Conservation (phyloP, 1,140 invertebrate genomes). For the Laodelphax striatellus region DNA sequence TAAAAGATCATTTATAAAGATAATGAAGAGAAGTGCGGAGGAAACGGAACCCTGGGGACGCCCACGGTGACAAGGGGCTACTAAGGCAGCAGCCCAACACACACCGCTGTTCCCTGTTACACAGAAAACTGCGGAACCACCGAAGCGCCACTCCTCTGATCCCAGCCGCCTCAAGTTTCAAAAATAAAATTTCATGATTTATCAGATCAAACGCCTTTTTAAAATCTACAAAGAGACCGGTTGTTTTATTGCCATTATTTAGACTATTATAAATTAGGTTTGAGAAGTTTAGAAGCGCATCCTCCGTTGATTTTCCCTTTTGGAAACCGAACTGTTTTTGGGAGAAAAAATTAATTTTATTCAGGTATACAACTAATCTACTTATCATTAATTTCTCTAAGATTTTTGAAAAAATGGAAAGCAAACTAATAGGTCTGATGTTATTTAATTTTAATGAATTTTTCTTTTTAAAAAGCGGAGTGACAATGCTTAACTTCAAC, state of each 20-base stretch:
- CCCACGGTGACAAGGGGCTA: background rate
- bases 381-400: conserved; percentile 6
- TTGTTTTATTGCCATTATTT: conserved; percentile 4
- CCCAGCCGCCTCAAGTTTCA: conserved; percentile 3
- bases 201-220: conserved; percentile 3
- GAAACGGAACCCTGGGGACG: conserved; percentile 6
- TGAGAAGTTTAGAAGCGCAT: background rate
- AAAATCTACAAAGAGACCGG: conserved; percentile 6
- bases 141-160: conserved; percentile 2
- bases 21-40: conserved; percentile 2
- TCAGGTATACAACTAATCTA: conserved; percentile 2
- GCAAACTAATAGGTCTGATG: conserved; percentile 5
- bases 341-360: conserved; percentile 4
- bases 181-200: conserved; percentile 1
- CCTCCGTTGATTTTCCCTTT: conserved; percentile 5
- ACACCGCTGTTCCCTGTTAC: background rate
- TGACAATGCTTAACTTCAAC: background rate
- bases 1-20: conserved; percentile 8
- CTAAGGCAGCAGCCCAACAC: background rate
- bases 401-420: conserved; percentile 11
- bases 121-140: background rate
- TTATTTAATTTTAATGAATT: background rate
- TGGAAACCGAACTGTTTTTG: conserved; percentile 3
- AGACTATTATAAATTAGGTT: conserved; percentile 2
- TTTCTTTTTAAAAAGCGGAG: conserved; percentile 1